Base-by-base conservation (phyloP, 2,888 invertebrate genomes). In the Platycnemis pennipes region DNA sequence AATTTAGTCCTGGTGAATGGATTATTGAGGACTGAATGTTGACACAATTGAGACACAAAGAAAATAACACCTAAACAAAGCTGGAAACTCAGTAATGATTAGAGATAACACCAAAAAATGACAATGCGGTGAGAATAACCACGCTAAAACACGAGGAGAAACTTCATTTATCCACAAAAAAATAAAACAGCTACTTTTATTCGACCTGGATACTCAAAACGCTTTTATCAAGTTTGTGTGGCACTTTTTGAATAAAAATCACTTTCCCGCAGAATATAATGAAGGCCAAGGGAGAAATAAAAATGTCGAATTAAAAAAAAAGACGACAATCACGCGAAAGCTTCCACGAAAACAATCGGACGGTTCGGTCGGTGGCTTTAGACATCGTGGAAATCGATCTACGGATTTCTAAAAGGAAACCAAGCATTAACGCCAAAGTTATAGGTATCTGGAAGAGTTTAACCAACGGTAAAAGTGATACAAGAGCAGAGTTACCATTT, bases 271-370 rank as follows among this genome's bases (percentile, higher is more conserved):
- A 77, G 77, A 11, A 13, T 37, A 77, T 77, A 77, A 77, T 77
- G 37, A 77, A 77, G 37, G 37, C 11, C 31, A 1, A 13, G n/a
- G 69, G 7, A 37, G 37, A 16, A 37, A 77, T 77, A 77, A 77
- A 77, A 77, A 77, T 11, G 16, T 37, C 37, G 77, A 37, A 77
- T 77, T 77, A 77, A 31, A 37, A 77, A 31, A 37, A 26, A 77
- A 31, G 37, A 77, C 77, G 77, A 77, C 2, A 77, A 77, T 77
- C 77, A 77, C 77, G 77, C 77, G 37, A 77, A 37, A 37, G 77
- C 77, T 77, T 37, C 77, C 77, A 77, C 77, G 77, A 77, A 77
- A 77, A 77, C 77, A 77, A 77, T 77, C 77, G 31, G 11, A 5
- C 37, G 16, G 77, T 37, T 77, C 77, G 31, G 11, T 22, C 37